phyloP scores from a whole-genome alignment of 2,888 invertebrate species.

The Plebejus melissa region DNA sequence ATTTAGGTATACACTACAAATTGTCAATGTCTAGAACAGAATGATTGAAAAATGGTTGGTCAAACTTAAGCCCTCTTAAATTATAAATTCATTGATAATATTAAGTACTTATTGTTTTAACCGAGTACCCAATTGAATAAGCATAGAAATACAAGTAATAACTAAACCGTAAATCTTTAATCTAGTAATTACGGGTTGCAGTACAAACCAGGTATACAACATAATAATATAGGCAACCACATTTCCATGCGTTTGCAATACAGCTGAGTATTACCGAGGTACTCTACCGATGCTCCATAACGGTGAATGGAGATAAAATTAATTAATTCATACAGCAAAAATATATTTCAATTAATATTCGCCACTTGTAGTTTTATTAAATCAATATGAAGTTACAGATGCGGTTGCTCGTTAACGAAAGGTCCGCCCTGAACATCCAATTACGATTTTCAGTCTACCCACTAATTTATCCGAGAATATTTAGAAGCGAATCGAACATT shows the following conservation, averaged over 20 bases:
- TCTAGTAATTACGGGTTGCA: too few species aligned
- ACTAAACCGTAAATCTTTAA: too few species aligned
- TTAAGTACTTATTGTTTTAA: too few species aligned
- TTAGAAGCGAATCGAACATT: not conserved
- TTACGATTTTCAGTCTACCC: conserved; percentile 46
- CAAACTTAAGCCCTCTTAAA: too few species aligned
- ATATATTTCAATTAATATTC: conserved; percentile 32
- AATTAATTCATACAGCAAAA: conserved; percentile 10
- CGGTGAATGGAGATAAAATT: conserved; percentile 14
- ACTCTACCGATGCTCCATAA: conserved; percentile 4
- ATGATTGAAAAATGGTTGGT: too few species aligned
- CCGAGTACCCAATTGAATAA: too few species aligned
- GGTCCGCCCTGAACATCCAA: conserved; percentile 45
- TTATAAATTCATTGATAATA: too few species aligned
- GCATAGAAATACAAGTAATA: too few species aligned
- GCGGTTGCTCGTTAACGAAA: conserved; percentile 40
- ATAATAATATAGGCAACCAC: not conserved
- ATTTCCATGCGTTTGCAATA: conserved; percentile 12
- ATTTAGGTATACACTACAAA: too few species aligned
- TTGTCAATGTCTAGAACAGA: too few species aligned
- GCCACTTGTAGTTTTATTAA: conserved; percentile 33
- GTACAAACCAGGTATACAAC: too few species aligned
- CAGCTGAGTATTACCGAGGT: not conserved
- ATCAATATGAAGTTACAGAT: conserved; percentile 35
- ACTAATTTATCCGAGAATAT: conserved; percentile 45